Percentiles rank a stretch among this genome's conserved stretches.
These are phyloP conservation scores for Cheilosia pagana DNA, from an alignment of 2,888 invertebrate species.

Conservation along the genomic window DNA sequence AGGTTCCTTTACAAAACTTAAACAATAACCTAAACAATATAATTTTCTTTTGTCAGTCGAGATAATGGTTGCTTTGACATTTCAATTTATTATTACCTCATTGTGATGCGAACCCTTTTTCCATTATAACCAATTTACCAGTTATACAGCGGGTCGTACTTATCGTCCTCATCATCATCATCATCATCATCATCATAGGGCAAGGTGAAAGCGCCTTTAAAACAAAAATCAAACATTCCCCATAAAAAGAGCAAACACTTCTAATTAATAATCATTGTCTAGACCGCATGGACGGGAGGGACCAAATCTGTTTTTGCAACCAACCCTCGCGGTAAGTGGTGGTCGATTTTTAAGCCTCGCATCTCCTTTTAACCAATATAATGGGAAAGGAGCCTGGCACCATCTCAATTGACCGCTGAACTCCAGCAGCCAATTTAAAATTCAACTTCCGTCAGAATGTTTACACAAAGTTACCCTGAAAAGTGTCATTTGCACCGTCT, in stretches of 20 bases:
- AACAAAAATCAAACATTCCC: constrained; percentile 20
- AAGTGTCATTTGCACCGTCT: constrained; percentile 21
- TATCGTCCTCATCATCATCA: no score
- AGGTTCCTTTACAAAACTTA: no score
- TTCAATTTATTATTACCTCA: no score
- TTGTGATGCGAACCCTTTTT: no score
- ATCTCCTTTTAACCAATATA: neutral
- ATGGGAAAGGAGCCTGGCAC: neutral
- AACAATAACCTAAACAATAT: no score
- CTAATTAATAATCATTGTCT: constrained; percentile 60
- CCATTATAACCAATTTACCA: no score
- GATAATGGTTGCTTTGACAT: no score
- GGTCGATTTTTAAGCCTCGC: neutral
- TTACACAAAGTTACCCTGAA: neutral
- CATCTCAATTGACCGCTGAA: constrained; percentile 6
- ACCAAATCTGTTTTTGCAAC: neutral
- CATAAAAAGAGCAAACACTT: constrained; percentile 59
- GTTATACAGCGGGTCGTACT: no score
- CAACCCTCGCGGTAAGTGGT: constrained; percentile 4
- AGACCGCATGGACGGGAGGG: constrained; percentile 22
- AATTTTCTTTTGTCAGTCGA: no score
- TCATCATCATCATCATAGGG: no score
- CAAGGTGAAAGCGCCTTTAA: constrained; percentile 5
- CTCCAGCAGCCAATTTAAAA: constrained; percentile 3
- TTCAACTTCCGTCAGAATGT: constrained; percentile 36